Conservation (phyloP, 1,140 invertebrate genomes). For the Tribolium castaneum region DNA sequence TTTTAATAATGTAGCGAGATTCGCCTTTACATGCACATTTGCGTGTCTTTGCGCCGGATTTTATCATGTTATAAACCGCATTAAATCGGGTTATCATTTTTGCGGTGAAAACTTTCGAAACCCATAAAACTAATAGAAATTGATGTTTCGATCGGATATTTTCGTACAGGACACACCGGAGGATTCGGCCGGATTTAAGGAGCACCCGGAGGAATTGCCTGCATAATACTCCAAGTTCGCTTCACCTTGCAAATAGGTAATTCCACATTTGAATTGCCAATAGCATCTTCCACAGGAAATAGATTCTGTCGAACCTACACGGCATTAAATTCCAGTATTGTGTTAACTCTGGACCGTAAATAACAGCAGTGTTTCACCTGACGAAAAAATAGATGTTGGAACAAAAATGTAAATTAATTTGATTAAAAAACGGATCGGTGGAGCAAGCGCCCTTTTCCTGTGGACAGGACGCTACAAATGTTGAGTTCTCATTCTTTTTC, state of each 20-base stretch:
- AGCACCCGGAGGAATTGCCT: constrained; percentile 16
- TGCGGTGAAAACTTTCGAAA: not conserved
- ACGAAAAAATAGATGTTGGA: too few species aligned
- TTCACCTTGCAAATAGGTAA: constrained; percentile 37
- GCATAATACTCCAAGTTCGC: constrained; percentile 21
- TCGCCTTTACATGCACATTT: constrained; percentile 12
- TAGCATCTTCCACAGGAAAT: constrained; percentile 32
- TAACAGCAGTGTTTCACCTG: not conserved
- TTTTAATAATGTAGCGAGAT: constrained; percentile 9
- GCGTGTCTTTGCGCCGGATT: not conserved
- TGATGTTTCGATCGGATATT: constrained; percentile 11
- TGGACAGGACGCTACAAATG: constrained; percentile 4
- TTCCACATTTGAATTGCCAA: constrained; percentile 39
- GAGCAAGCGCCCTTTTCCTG: not conserved
- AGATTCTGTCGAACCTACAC: constrained; percentile 27
- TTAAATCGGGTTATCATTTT: constrained; percentile 10
- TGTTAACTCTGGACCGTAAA: not conserved
- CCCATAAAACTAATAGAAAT: constrained; percentile 4
- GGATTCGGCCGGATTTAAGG: constrained; percentile 11
- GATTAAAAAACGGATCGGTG: not conserved
- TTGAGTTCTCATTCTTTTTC: constrained; percentile 28
- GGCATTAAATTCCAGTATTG: constrained; percentile 21
- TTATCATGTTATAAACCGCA: not conserved
- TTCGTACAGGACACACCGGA: not conserved
- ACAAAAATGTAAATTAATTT: not conserved